Base-by-base conservation (phyloP, 2,113 vertebrate species). In the Triplophysa dalaica region DNA sequence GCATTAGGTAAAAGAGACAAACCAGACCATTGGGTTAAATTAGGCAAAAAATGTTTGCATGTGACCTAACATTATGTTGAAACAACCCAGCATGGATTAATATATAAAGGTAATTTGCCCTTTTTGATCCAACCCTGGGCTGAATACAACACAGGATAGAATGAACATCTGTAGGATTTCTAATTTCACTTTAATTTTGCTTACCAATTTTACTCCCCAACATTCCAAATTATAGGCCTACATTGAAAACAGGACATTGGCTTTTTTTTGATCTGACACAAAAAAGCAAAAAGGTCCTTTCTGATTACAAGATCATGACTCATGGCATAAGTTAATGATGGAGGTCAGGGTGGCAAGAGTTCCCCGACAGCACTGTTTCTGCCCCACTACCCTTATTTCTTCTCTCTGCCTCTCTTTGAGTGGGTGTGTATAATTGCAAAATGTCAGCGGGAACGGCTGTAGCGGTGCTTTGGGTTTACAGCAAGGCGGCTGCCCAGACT, bases 251-350 rank as follows among this genome's bases (percentile, higher is more conserved):
- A 45, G 10, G 2, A 45, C 8, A 3, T 45, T 1, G 9, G 43
- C 43, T 2, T 10, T 45, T 10, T 45, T 45, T 1, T 12, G 69
- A 2, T 24, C 3, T 43, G 13, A 33, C 16, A 63, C 29, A 50
- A 8, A 72, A 41, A 45, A 60, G 64, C 22, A 52, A 48, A 21
- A 54, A 77, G 75, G 58, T 26, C 21, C 66, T 11, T 7, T 58
- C 22, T 72, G 78, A 69, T 81, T 62, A 77, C 10, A 24, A 70
- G 58, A 83, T 70, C 56, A 54, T n/a, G 61, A 77, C 52, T 73
- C 54, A 65, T 80, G 67, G 73, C 54, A 48, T 65, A n/a, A 73
- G 16, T n/a, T 73, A 67, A 83, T 77, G 29, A 80, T 77, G 11
- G 70, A 73, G 74, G 74, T 83, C 82, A 61, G 83, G 13, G 21